These are phyloP conservation scores for Chromis chromis DNA, from an alignment of 2,797 vertebrate species.

Conservation along the genomic window DNA sequence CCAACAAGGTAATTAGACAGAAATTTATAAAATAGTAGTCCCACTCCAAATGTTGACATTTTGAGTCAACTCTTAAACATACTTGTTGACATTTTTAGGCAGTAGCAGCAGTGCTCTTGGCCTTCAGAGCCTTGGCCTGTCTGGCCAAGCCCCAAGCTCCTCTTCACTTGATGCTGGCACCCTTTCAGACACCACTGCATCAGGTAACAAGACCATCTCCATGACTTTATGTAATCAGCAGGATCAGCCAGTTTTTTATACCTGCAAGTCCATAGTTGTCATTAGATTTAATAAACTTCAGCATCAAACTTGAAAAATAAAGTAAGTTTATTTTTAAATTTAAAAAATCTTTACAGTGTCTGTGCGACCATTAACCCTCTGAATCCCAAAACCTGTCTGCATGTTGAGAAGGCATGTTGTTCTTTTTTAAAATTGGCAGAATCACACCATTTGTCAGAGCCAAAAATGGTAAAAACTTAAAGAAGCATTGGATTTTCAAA, in stretches of 20 bases:
- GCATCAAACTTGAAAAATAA: neutral
- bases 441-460: too few relatives aligned
- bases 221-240: neutral
- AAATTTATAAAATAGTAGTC: neutral
- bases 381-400: too few relatives aligned
- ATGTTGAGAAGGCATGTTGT: too few relatives aligned
- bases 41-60: neutral
- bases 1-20: conserved; percentile 90
- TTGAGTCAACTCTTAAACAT: conserved; percentile 15
- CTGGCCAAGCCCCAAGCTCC: conserved; percentile 97
- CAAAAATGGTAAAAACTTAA: too few relatives aligned
- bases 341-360: neutral
- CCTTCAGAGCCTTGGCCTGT: conserved; percentile 96
- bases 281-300: neutral
- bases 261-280: conserved; percentile 6
- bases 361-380: neutral
- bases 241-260: conserved; percentile 13
- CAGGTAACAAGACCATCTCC: conserved; percentile 88
- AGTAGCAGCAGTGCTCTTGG: conserved; percentile 99
- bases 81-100: conserved; percentile 81
- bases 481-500: too few relatives aligned
- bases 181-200: conserved; percentile 98
- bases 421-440: too few relatives aligned
- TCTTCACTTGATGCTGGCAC: conserved; percentile 99
- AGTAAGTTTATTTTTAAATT: conserved; percentile 5